Base-by-base conservation (phyloP, 1,140 invertebrate genomes). In the Sipha flava region DNA sequence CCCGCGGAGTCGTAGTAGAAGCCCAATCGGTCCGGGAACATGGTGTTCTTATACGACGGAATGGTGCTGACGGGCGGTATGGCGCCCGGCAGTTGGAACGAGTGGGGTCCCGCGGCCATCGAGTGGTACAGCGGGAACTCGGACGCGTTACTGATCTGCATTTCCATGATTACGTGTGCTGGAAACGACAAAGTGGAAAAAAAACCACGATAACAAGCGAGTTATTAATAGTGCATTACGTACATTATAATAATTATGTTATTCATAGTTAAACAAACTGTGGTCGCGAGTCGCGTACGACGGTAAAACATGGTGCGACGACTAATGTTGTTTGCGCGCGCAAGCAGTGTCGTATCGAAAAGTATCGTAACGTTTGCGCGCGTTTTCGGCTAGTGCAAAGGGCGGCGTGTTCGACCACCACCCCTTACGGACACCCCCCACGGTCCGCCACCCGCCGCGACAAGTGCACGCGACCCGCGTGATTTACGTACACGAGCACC, bases 61-160 rank as follows among this genome's bases (percentile, higher is more conserved):
- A 57, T 57, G 37, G 29, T 47, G 66, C 47, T 47, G 54, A 59
- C 70, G 12, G 80, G 70, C 16, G 80, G 80, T 59, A 73, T 75
- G 54, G 80, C 68, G 31, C 64, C 57, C 37, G 66, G 80, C 43
- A 70, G 29, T 23, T 70, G 80, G 64, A 80, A 80, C 31, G 62
- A 57, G 45, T 80, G 73, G 31, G 73, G 73, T 40, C 73, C 73
- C 49, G 49, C n/a, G 10, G 73, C 52, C 73, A 77, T 77, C 73
- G 73, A 43, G 34, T 77, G 73, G 52, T 77, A 77, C 73, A 77
- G 43, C 49, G 73, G 73, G 52, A 77, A 77, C 73, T 77, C 73
- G 73, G 73, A 57, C 49, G 73, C 73, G 52, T 77, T 77, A 16
- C 73, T 77, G 5, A 77, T 77, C 73, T 77, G 73, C 73, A 77